These are phyloP conservation scores for Cliona cf. orientalis DNA, from an alignment of 37 sponge, comb jelly and placozoan genomes.

Conservation along the genomic window DNA sequence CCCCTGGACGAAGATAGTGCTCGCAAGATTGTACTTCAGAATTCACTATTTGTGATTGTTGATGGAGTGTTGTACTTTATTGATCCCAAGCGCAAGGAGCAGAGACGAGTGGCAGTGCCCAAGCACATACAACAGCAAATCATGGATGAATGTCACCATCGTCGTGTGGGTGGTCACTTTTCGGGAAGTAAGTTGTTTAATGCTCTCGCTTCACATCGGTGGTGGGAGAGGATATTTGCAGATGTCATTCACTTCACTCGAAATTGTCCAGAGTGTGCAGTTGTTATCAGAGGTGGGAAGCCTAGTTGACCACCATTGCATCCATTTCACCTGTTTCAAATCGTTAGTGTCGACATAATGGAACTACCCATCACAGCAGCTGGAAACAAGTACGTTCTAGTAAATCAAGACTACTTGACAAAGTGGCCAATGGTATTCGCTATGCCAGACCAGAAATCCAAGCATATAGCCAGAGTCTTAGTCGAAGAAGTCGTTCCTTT, in stretches of 20 bases:
- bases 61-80: constrained; percentile 41
- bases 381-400: too few species aligned
- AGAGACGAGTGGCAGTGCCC: constrained; percentile 27
- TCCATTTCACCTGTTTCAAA: too few species aligned
- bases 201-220: constrained; percentile 22
- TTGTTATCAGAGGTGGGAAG: background rate
- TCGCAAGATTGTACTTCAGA: constrained; percentile 11
- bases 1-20: constrained; percentile 24
- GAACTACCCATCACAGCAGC: too few species aligned
- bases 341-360: too few species aligned
- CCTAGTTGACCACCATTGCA: background rate
- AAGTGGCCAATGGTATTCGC: too few species aligned
- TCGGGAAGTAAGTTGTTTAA: constrained; percentile 23
- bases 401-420: too few species aligned
- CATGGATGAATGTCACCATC: constrained; percentile 13
- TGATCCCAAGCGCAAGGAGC: background rate
- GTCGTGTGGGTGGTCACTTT: constrained; percentile 42
- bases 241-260: background rate
- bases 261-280: background rate
- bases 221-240: constrained; percentile 58
- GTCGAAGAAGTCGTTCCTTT: too few species aligned
- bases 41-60: constrained; percentile 5
- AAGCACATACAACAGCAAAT: constrained; percentile 12
- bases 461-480: too few species aligned
- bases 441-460: too few species aligned